Evolutionary conservation across 2,888 invertebrate species (phyloP).

Genomic region (Philhelius pedissequus): DNA sequence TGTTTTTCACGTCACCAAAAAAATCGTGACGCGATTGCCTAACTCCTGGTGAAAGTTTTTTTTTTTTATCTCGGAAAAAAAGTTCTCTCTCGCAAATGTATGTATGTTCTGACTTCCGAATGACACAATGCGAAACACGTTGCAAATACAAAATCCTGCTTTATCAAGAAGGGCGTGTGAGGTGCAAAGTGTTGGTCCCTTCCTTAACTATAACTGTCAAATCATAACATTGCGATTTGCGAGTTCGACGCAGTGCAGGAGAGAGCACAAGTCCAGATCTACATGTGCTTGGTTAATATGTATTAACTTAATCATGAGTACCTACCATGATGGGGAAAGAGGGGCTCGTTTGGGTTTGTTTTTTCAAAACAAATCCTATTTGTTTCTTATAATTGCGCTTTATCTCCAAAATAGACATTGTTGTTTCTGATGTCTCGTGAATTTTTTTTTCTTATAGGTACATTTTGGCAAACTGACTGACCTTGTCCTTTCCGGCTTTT

Average conservation of each 20-base stretch:
- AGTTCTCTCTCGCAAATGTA: background rate
- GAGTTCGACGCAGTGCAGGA: background rate
- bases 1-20: constrained; percentile 1
- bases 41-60: background rate
- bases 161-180: background rate
- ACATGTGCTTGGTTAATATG: background rate
- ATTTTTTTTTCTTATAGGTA: background rate
- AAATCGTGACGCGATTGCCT: background rate
- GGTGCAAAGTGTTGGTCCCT: too few species aligned
- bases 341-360: background rate
- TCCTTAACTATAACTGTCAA: background rate
- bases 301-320: background rate
- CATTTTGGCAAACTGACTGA: background rate
- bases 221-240: background rate
- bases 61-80: background rate
- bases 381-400: background rate
- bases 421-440: background rate
- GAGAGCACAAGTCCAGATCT: background rate
- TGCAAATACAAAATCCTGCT: background rate
- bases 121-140: background rate
- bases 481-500: background rate
- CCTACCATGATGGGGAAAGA: background rate
- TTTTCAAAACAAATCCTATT: background rate
- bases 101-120: background rate
- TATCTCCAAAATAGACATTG: background rate